Conservation (phyloP, 2,888 invertebrate species). For the Drosophila mulleri region DNA sequence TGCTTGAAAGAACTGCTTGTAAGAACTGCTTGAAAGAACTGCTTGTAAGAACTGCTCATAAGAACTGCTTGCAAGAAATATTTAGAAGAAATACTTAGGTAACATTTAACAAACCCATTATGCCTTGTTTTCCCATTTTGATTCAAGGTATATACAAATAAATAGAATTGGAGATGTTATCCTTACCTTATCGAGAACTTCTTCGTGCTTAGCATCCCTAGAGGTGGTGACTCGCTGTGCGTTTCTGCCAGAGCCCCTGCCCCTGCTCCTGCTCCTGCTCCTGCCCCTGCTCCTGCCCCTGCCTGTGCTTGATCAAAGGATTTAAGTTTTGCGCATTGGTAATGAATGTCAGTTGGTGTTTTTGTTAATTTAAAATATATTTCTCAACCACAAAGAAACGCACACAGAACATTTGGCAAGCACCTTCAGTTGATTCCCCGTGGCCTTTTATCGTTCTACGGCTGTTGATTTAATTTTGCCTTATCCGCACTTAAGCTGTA, state of each 20-base stretch:
- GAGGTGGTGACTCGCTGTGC: slow-evolving; percentile 29
- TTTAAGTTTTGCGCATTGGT: slow-evolving; percentile 45
- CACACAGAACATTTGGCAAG: slow-evolving; percentile 18
- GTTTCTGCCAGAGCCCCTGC: background rate
- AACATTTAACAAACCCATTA: too few relatives aligned
- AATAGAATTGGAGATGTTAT: background rate
- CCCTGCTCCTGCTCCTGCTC: too few relatives aligned
- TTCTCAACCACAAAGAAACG: slow-evolving; percentile 26
- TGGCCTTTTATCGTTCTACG: slow-evolving; percentile 37
- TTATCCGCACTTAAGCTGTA: background rate
- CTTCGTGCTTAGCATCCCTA: slow-evolving; percentile 1
- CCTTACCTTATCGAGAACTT: background rate
- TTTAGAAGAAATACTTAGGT: too few relatives aligned
- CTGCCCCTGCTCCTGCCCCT: background rate
- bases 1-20: too few relatives aligned
- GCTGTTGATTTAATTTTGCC: slow-evolving; percentile 65
- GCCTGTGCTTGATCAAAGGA: slow-evolving; percentile 64
- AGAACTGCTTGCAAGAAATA: too few relatives aligned
- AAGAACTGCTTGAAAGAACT: too few relatives aligned
- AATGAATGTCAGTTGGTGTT: slow-evolving; percentile 65
- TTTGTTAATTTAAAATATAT: slow-evolving; percentile 58
- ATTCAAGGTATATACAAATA: background rate
- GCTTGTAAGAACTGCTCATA: too few relatives aligned
- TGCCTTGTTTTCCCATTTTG: too few relatives aligned
- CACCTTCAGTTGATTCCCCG: slow-evolving; percentile 20